phyloP scores from a whole-genome alignment of 2,797 vertebrate genomes.

The Phalanger gymnotis region DNA sequence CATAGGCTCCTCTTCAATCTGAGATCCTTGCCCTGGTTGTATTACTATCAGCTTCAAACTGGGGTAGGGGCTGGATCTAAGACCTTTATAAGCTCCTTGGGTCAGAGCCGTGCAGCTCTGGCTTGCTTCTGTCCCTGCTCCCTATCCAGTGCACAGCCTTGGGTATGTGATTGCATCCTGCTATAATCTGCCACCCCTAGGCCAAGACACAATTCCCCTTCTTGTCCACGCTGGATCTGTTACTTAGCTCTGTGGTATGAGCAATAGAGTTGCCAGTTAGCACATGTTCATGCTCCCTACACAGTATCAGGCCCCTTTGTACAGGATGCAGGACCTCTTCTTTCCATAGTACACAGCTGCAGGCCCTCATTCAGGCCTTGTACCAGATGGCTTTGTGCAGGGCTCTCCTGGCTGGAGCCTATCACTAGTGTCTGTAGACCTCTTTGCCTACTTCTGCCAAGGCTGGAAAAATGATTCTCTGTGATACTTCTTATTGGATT shows the following conservation, averaged over 20 bases:
- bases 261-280: no score
- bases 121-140: neutral
- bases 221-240: neutral
- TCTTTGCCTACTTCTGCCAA: neutral
- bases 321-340: no score
- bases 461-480: neutral
- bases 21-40: neutral
- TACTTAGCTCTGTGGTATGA: neutral
- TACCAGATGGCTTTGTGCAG: neutral
- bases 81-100: neutral
- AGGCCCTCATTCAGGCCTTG: neutral
- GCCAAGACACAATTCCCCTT: neutral
- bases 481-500: neutral
- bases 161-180: neutral
- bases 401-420: neutral
- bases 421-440: neutral
- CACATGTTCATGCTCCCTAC: no score
- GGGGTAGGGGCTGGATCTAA: neutral
- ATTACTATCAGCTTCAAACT: neutral
- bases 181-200: neutral
- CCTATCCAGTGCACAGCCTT: neutral
- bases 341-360: no score
- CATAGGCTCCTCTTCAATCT: neutral
- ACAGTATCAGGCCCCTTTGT: no score
- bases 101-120: neutral